Percentiles rank a stretch among this genome's conserved stretches.
Conservation (phyloP, 2,797 vertebrate species). For the Apodemus agrarius region DNA sequence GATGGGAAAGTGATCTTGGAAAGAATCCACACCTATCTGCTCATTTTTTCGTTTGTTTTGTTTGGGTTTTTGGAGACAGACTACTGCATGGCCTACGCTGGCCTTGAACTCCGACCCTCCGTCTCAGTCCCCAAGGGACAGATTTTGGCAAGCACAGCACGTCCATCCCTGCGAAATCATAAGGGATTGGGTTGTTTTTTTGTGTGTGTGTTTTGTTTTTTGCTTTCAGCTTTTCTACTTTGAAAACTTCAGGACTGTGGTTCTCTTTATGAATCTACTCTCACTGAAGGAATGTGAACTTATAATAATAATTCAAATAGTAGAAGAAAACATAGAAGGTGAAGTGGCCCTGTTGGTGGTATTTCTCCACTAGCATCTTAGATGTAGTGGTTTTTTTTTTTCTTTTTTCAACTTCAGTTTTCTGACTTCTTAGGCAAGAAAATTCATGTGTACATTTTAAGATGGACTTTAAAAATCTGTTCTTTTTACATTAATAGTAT, state of each 20-base stretch:
- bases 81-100: neutral
- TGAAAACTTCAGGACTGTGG: neutral
- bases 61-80: neutral
- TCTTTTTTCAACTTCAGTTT: neutral
- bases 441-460: neutral
- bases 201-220: too few relatives aligned
- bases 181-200: neutral
- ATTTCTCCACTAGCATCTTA: slow-evolving; percentile 33
- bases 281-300: neutral
- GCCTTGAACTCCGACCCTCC: neutral
- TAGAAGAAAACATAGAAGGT: slow-evolving; percentile 23
- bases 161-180: neutral
- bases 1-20: neutral
- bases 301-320: neutral
- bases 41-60: neutral
- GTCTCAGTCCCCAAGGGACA: too few relatives aligned
- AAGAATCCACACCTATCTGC: neutral
- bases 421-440: neutral
- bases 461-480: neutral
- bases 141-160: neutral
- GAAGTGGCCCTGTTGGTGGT: neutral
- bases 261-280: neutral
- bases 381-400: neutral
- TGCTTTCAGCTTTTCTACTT: slow-evolving; percentile 1
- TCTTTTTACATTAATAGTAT: slow-evolving; percentile 22